These are phyloP conservation scores for Gobio occitaniae DNA, from an alignment of 2,797 vertebrate genomes.

Conservation along the genomic window DNA sequence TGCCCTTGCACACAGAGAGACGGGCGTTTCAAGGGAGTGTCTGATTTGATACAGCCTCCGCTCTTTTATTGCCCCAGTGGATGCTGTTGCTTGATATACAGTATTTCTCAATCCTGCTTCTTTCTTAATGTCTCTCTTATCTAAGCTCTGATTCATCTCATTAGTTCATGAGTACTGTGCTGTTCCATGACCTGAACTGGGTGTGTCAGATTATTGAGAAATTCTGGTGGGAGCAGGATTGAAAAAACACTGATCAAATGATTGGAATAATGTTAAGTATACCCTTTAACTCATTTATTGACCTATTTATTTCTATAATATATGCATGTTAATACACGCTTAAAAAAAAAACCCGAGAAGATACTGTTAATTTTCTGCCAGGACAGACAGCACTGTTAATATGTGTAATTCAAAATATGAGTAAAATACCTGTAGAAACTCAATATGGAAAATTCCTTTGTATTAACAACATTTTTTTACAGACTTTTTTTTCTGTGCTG, in stretches of 20 bases:
- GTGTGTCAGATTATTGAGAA: slow-evolving; percentile 18
- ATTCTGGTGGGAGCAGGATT: not conserved
- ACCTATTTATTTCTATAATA: not conserved
- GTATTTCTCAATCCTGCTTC: slow-evolving; percentile 15
- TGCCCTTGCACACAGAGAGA: not conserved
- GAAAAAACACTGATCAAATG: not conserved
- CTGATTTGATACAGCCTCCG: not conserved
- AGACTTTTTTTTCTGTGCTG: not conserved
- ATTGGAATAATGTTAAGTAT: not conserved
- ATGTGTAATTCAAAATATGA: not conserved
- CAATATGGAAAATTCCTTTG: not conserved
- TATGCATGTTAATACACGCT: not conserved
- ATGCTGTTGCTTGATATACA: not conserved
- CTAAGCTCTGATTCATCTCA: not conserved
- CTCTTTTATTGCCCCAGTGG: not conserved
- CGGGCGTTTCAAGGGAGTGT: slow-evolving; percentile 16
- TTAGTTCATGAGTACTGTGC: not conserved
- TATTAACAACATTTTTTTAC: not conserved
- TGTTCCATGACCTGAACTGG: not conserved
- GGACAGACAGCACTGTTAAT: not conserved
- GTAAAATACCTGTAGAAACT: not conserved
- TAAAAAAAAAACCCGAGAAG: too few species aligned
- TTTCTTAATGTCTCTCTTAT: slow-evolving; percentile 14
- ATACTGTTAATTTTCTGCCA: not conserved
- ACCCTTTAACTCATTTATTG: not conserved